Base-by-base conservation (phyloP, 2,113 vertebrate species). In the Entelurus aequoreus region DNA sequence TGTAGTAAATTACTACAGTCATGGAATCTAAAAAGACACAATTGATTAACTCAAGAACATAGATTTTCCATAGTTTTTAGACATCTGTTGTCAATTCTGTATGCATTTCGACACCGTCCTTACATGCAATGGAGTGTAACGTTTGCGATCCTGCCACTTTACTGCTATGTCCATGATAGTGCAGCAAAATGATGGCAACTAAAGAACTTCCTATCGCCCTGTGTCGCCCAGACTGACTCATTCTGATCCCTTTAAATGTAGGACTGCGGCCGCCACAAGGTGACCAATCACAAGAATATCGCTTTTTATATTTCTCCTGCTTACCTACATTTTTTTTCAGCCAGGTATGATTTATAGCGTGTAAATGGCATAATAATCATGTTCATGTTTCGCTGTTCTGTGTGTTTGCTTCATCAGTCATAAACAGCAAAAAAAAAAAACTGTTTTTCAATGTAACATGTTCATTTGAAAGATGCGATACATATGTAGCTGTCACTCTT, bases 401-500 rank as follows among this genome's bases (percentile, higher is more conserved):
- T 86, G 77, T 82, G 65, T 80, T 80, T 78, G 69, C 78, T 83
- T 77, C 75, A 83, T 72, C 68, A 69, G 78, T 79, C 71, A 80
- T 52, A 68, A 71, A 79, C 52, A 12, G 4, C 10, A 4, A 46
- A 55, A 21, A 58, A 53, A 56, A 65, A 78, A 72, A 71, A 71
- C 49, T 75, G 64, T 84, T 86, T 86, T 88, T 73, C 80, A 83
- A 77, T 86, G 74, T 87, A 85, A 85, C 72, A 72, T 87, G 72
- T 86, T 88, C 76, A 83, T 87, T 90, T 88, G 83, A 58, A 86
- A 86, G 84, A 86, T 85, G 82, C 82, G 73, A 85, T 84, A 88
- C 84, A 80, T 4, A 6, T 90, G 87, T 90, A 90, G 87, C 86
- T 89, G 87, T 91, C 89, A 88, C 88, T 89, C 78, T 88, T 88